These are phyloP conservation scores for Drosophila paulistorum DNA, from an alignment of 1,140 invertebrate genomes.

Conservation along the genomic window DNA sequence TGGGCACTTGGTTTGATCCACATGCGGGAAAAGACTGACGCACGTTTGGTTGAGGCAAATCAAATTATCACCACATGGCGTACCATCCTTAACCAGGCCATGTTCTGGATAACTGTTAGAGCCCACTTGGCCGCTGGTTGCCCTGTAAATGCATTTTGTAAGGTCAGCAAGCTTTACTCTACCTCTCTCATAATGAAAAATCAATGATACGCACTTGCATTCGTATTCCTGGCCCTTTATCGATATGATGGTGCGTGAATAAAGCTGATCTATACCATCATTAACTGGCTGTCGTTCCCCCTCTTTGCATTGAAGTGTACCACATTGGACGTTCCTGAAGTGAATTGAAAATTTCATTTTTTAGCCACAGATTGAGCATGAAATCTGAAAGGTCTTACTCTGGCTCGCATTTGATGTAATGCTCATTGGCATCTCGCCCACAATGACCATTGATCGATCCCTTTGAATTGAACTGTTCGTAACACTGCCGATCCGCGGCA, in stretches of 20 bases:
- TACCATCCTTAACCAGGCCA: constrained; percentile 94
- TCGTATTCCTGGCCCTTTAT: constrained; percentile 93
- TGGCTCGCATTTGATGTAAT: constrained; percentile 92
- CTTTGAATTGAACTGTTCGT: constrained; percentile 96
- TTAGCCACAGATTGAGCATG: no score
- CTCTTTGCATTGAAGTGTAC: constrained; percentile 94
- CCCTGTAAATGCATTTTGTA: constrained; percentile 83
- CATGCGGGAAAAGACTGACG: constrained; percentile 90
- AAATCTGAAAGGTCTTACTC: constrained; percentile 87
- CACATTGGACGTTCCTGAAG: constrained; percentile 92
- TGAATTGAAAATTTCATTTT: no score
- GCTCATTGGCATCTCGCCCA: constrained; percentile 90
- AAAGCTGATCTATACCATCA: constrained; percentile 90
- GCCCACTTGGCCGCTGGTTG: constrained; percentile 87
- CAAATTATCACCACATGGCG: constrained; percentile 94
- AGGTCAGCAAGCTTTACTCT: background rate
- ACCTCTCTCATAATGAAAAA: no score
- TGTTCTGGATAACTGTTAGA: constrained; percentile 87
- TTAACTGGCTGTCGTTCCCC: constrained; percentile 91
- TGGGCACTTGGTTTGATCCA: constrained; percentile 93
- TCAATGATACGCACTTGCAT: constrained; percentile 91
- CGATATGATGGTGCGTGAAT: constrained; percentile 92
- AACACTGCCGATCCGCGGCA: constrained; percentile 93
- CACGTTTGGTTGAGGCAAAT: constrained; percentile 97
- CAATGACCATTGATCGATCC: constrained; percentile 97